These are phyloP conservation scores for Hoplostethus mediterraneus DNA, from an alignment of 2,797 vertebrate genomes.

Conservation along the genomic window DNA sequence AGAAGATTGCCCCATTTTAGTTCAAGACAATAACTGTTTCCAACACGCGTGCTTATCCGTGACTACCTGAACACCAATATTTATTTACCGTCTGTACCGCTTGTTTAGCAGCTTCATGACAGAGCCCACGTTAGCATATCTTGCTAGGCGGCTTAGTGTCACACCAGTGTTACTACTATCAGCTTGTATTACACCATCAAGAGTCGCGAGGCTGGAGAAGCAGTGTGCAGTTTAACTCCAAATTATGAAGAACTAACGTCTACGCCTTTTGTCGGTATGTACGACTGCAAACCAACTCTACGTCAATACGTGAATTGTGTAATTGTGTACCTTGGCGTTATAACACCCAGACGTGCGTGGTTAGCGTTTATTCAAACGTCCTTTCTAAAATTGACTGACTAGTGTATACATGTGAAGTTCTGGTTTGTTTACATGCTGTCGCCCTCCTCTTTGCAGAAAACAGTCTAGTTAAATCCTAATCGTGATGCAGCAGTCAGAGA, in stretches of 20 bases:
- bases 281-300: neutral
- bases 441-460: neutral
- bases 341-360: too few species aligned
- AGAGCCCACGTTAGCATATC: conserved; percentile 34
- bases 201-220: conserved; percentile 15
- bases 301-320: too few species aligned
- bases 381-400: too few species aligned
- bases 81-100: too few species aligned
- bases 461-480: neutral
- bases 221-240: conserved; percentile 19
- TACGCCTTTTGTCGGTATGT: conserved; percentile 10
- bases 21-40: accelerated
- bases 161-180: too few species aligned
- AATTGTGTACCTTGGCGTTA: too few species aligned
- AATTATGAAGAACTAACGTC: conserved; percentile 20
- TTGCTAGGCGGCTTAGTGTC: conserved; percentile 34
- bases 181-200: conserved; percentile 12
- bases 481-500: conserved; percentile 76
- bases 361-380: too few species aligned
- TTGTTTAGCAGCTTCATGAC: neutral
- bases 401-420: too few species aligned
- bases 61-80: neutral
- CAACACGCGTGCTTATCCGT: accelerated
- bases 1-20: neutral
- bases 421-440: too few species aligned